Evolutionary conservation across 1,140 invertebrate species (phyloP).

Genomic region (Palaemon carinicauda): DNA sequence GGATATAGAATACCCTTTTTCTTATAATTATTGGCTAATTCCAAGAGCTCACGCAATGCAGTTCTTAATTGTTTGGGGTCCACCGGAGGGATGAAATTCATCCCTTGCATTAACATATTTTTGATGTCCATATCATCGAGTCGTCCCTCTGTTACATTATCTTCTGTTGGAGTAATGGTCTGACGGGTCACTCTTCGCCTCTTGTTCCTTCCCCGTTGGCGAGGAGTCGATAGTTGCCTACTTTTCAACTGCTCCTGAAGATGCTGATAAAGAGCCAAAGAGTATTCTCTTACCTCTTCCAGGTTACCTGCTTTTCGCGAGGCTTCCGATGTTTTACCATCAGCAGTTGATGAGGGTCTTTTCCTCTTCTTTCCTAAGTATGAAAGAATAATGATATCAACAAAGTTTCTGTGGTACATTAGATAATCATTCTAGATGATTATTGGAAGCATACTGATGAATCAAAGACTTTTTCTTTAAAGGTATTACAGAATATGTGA

Average conservation of each 20-base stretch:
- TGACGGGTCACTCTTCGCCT: background rate
- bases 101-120: background rate
- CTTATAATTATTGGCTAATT: background rate
- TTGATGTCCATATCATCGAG: background rate
- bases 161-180: background rate
- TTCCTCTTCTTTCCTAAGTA: no score
- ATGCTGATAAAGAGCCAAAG: constrained; percentile 23
- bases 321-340: background rate
- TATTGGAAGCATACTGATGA: no score
- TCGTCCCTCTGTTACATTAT: background rate
- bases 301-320: background rate
- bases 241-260: constrained; percentile 31
- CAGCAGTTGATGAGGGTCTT: background rate
- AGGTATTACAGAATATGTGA: no score
- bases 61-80: constrained; percentile 13
- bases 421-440: no score
- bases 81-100: constrained; percentile 1
- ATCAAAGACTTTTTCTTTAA: no score
- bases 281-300: constrained; percentile 34
- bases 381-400: no score
- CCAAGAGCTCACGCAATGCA: background rate
- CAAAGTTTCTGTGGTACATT: no score
- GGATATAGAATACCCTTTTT: constrained; percentile 21
- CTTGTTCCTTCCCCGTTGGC: background rate
- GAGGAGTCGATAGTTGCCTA: constrained; percentile 10